Conservation (phyloP, 2,888 invertebrate species). For the Seira sanloemensis region DNA sequence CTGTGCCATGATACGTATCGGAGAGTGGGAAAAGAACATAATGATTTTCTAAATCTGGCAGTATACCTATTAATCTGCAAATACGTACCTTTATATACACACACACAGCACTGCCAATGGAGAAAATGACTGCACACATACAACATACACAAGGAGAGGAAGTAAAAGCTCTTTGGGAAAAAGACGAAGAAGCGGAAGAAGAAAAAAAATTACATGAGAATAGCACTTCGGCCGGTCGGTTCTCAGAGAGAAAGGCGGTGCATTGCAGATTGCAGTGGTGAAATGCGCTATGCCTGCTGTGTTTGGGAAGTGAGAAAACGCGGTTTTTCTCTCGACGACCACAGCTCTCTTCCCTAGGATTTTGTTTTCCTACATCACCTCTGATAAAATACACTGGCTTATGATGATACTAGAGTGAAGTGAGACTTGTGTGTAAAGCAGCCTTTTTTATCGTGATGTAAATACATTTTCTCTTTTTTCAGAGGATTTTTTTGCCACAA, state of each 20-base stretch:
- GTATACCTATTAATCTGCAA: neutral
- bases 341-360: neutral
- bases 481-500: no score
- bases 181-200: neutral
- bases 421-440: no score
- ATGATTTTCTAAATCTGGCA: neutral
- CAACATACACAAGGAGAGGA: neutral
- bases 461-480: no score
- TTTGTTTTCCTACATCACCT: neutral
- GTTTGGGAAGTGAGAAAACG: neutral
- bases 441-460: no score
- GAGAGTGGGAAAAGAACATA: conserved; percentile 4
- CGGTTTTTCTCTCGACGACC: neutral
- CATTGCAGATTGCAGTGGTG: neutral
- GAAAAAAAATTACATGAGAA: neutral
- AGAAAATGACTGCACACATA: neutral
- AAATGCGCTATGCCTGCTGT: no score
- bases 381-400: neutral
- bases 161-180: neutral
- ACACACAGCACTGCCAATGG: neutral
- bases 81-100: neutral
- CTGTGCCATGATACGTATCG: neutral
- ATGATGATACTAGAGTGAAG: no score
- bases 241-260: neutral
- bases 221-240: neutral